phyloP scores from a whole-genome alignment of 23 tunicate species.

The Trididemnum nubilum region DNA sequence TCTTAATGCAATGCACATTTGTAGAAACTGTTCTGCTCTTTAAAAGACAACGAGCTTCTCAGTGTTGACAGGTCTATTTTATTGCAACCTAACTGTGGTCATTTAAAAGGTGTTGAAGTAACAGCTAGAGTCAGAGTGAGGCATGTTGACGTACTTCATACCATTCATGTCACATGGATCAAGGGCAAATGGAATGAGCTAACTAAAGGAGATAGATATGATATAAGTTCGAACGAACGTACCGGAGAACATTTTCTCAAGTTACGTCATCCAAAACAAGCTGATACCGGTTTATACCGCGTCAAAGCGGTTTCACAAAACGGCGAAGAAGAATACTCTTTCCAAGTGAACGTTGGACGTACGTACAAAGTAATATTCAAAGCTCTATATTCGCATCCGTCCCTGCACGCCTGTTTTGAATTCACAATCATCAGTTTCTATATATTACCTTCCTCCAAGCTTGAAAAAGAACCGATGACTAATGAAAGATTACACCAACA shows the following conservation, averaged over 20 bases:
- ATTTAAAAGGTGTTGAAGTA: constrained; percentile 68
- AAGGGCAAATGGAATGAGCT: constrained; percentile 99
- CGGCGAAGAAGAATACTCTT: constrained; percentile 86
- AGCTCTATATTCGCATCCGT: no score
- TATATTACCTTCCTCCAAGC: no score
- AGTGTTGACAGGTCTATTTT: constrained; percentile 14
- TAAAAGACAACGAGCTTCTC: no score
- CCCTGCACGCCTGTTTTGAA: no score
- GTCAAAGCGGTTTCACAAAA: constrained; percentile 71
- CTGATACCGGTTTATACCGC: constrained; percentile 82
- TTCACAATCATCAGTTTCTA: no score
- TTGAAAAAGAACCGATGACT: no score
- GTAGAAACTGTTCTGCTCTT: no score
- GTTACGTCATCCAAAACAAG: constrained; percentile 75
- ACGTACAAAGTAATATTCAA: constrained; percentile 31
- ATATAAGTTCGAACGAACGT: constrained; percentile 76
- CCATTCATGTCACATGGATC: constrained; percentile 86
- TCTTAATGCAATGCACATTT: no score
- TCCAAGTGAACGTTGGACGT: constrained; percentile 90
- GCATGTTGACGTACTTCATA: constrained; percentile 65
- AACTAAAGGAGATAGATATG: constrained; percentile 94
- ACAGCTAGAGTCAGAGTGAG: constrained; percentile 62
- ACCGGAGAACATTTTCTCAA: constrained; percentile 78
- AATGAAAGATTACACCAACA: no score
- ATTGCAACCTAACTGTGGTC: no score